A percentile compares a stretch with the other conserved stretches of the same genome.
These are phyloP conservation scores for Atrina japonica DNA, from an alignment of 2,888 invertebrate species.

Conservation along the genomic window DNA sequence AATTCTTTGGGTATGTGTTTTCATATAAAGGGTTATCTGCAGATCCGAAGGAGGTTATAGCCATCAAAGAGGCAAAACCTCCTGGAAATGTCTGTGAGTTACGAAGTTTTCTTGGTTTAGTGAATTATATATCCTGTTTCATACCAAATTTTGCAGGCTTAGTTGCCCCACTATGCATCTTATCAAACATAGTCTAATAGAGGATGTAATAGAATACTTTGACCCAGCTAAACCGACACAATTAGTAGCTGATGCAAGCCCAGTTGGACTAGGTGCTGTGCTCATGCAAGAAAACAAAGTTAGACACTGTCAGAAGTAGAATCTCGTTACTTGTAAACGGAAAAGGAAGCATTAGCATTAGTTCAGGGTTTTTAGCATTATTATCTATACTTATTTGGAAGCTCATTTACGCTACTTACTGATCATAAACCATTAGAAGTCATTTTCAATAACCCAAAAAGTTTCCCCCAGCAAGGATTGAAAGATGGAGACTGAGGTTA, in stretches of 20 bases:
- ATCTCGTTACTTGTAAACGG: slow-evolving; percentile 57
- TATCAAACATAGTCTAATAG: slow-evolving; percentile 1
- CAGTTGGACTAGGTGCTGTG: slow-evolving; percentile 52
- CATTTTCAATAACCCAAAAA: slow-evolving; percentile 58
- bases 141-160: slow-evolving; percentile 16
- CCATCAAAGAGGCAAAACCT: slow-evolving; percentile 2
- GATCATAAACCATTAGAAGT: slow-evolving; percentile 66
- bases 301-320: slow-evolving; percentile 46
- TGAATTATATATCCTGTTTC: slow-evolving; percentile 13
- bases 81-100: slow-evolving; percentile 17
- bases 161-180: not conserved
- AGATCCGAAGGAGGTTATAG: slow-evolving; percentile 30
- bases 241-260: slow-evolving; percentile 51
- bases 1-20: slow-evolving; percentile 42
- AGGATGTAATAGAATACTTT: slow-evolving; percentile 18
- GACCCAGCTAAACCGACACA: not conserved
- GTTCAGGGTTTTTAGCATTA: slow-evolving; percentile 63
- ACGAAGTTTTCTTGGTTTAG: slow-evolving; percentile 18
- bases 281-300: slow-evolving; percentile 45
- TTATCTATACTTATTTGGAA: slow-evolving; percentile 60
- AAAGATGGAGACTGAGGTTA: slow-evolving; percentile 47
- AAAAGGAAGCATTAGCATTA: slow-evolving; percentile 58
- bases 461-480: slow-evolving; percentile 44
- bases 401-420: slow-evolving; percentile 54
- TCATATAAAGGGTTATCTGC: slow-evolving; percentile 29